A percentile compares a stretch with the other conserved stretches of the same genome.
phyloP scores from a whole-genome alignment of 2,888 invertebrate species.

The Acleris emargana region DNA sequence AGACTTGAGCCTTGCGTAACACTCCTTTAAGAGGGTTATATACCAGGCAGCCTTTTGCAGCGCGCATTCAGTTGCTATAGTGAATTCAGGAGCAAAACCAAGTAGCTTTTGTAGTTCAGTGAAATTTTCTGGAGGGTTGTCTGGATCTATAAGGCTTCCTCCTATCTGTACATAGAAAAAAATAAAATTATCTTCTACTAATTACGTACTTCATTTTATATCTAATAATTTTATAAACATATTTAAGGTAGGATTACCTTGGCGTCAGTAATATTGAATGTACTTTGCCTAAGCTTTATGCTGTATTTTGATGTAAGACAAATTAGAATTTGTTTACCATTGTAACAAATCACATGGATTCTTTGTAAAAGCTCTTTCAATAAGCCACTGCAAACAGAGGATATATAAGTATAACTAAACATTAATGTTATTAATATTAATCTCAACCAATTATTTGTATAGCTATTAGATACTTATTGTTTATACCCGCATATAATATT shows the following conservation, averaged over 20 bases:
- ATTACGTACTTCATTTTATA: no score
- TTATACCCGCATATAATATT: constrained; percentile 46
- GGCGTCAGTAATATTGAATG: constrained; percentile 52
- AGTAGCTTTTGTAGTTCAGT: constrained; percentile 59
- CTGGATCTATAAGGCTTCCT: constrained; percentile 69
- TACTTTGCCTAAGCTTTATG: constrained; percentile 45
- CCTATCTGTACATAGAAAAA: constrained; percentile 56
- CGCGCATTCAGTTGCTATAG: constrained; percentile 58
- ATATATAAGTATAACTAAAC: no score
- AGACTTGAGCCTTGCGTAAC: constrained; percentile 45
- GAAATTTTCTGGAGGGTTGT: constrained; percentile 67
- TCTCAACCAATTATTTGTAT: no score
- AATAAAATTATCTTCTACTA: no score
- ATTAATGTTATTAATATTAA: neutral
- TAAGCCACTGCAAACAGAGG: constrained; percentile 48
- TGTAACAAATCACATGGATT: constrained; percentile 64
- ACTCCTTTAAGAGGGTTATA: constrained; percentile 52
- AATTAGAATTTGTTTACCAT: constrained; percentile 63
- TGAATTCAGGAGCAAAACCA: constrained; percentile 51
- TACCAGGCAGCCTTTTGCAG: constrained; percentile 66
- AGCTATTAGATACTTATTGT: no score
- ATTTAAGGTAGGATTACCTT: constrained; percentile 51
- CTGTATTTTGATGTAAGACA: constrained; percentile 55
- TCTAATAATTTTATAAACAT: no score
- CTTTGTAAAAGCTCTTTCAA: constrained; percentile 48